A percentile compares a stretch with the other conserved stretches of the same genome.
Conservation (phyloP, 2,113 vertebrate genomes). For the Apteryx mantelli region DNA sequence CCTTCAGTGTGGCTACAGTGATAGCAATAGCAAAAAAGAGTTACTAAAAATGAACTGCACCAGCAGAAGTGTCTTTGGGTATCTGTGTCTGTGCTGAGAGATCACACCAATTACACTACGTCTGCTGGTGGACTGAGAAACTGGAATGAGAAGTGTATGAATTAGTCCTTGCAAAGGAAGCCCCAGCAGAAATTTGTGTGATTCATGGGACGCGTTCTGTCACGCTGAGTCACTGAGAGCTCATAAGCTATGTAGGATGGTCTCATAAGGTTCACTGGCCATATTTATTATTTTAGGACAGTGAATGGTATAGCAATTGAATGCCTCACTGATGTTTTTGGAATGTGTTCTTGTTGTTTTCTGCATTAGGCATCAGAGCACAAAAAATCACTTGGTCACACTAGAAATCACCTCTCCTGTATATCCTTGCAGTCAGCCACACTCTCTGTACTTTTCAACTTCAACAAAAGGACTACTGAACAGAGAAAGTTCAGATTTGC, state of each 20-base stretch:
- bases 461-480: not conserved
- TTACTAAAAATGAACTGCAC: slow-evolving; percentile 3
- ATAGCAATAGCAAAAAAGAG: not conserved
- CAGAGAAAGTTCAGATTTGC: not conserved
- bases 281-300: not conserved
- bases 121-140: not conserved
- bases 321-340: not conserved
- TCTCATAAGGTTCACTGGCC: not conserved
- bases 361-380: not conserved
- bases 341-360: not conserved
- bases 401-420: not conserved
- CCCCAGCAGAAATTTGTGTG: not conserved
- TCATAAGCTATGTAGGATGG: not conserved
- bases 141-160: not conserved
- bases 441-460: not conserved
- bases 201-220: not conserved
- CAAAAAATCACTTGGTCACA: not conserved
- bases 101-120: not conserved
- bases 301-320: not conserved
- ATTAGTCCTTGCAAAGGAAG: not conserved
- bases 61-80: not conserved
- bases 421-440: not conserved
- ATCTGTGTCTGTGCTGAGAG: not conserved
- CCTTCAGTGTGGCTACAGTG: not conserved
- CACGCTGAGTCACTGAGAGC: not conserved